A percentile compares a stretch with the other conserved stretches of the same genome.
These are phyloP conservation scores for Penaeus indicus DNA, from an alignment of 1,140 invertebrate species.

Conservation along the genomic window DNA sequence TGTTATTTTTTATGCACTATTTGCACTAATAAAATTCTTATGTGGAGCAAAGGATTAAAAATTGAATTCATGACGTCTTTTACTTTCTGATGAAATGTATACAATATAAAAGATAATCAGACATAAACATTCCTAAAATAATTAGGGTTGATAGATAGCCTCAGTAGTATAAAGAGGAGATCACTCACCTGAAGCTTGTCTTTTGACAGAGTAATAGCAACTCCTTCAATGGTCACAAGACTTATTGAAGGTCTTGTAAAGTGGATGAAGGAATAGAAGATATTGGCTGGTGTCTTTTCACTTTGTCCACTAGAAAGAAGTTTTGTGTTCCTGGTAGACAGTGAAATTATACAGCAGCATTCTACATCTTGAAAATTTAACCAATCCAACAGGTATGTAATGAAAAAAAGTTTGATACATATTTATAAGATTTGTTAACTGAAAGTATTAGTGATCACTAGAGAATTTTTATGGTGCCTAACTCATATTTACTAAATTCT, in stretches of 20 bases:
- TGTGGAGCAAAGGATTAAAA: too few relatives aligned
- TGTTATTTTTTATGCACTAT: too few relatives aligned
- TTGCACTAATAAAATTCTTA: too few relatives aligned
- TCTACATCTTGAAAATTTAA: slow-evolving; percentile 33
- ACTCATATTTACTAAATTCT: neutral
- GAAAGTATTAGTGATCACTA: neutral
- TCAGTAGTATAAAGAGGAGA: too few relatives aligned
- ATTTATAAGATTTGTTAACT: neutral
- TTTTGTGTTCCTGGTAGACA: slow-evolving; percentile 31
- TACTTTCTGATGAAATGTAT: too few relatives aligned
- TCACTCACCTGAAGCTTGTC: too few relatives aligned
- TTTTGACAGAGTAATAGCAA: neutral
- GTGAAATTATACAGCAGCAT: slow-evolving; percentile 36
- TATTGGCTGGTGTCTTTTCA: slow-evolving; percentile 45
- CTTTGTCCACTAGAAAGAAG: neutral
- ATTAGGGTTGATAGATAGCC: too few relatives aligned
- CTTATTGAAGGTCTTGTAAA: neutral
- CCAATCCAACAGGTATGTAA: slow-evolving; percentile 43
- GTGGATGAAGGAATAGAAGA: slow-evolving; percentile 2
- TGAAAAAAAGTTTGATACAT: too few relatives aligned
- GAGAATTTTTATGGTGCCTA: neutral
- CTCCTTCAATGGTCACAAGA: slow-evolving; percentile 4
- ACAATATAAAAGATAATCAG: too few relatives aligned
- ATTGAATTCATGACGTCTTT: too few relatives aligned
- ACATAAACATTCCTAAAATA: too few relatives aligned